Percentiles rank a stretch among this genome's conserved stretches.
phyloP scores from a whole-genome alignment of 2,113 vertebrate species.

The Piliocolobus tephrosceles region DNA sequence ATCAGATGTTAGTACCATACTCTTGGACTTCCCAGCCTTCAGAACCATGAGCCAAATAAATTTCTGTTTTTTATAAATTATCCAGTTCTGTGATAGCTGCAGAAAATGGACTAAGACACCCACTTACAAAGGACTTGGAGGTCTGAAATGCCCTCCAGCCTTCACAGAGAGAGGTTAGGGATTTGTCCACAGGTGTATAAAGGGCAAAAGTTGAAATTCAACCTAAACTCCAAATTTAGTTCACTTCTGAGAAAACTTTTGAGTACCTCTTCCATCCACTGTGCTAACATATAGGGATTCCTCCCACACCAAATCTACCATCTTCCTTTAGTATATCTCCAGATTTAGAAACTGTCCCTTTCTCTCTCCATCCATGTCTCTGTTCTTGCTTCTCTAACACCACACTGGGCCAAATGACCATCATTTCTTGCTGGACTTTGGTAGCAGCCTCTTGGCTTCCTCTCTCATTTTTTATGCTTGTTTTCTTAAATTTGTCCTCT shows the following conservation, averaged over 20 bases:
- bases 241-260: neutral
- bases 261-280: neutral
- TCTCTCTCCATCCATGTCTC: neutral
- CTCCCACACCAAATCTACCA: neutral
- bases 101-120: neutral
- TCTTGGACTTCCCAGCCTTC: neutral
- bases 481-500: neutral
- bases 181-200: neutral
- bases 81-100: neutral
- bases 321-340: neutral
- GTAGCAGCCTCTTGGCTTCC: neutral
- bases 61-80: neutral
- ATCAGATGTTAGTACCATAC: neutral
- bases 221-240: neutral
- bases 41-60: neutral
- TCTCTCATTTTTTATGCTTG: neutral
- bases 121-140: neutral
- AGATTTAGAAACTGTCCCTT: neutral
- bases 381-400: neutral
- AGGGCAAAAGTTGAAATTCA: neutral
- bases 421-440: neutral
- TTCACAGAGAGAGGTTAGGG: neutral
- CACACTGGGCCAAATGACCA: neutral
- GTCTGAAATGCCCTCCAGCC: neutral
- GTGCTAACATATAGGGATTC: neutral